Base-by-base conservation (phyloP, 2,113 vertebrate genomes). In the Lutjanus erythropterus region DNA sequence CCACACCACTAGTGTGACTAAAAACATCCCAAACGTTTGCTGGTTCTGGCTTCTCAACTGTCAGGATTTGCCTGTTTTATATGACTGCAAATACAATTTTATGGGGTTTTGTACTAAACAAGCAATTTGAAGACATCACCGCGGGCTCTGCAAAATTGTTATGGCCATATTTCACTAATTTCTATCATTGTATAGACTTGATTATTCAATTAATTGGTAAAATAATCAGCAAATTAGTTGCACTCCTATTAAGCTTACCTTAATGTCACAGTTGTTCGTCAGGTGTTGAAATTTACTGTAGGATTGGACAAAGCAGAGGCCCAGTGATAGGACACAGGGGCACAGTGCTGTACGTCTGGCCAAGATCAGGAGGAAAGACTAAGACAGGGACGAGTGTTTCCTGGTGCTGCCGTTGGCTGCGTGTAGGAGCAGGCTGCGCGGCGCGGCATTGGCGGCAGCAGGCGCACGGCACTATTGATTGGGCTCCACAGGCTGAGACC, bases 401-500 rank as follows among this genome's bases (percentile, higher is more conserved):
- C 46, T 33, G 44, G 47, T 80, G 71, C 81, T 77, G 74, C 71
- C 67, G 85, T 74, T 35, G 81, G 81, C 80, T 81, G 80, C 80
- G 39, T 75, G 90, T 72, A 47, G 56, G 52, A 71, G 73, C 80
- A 80, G 73, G 64, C 84, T 68, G 81, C 62, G 56, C 37, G 46
- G 75, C 19, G 75, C 44, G 58, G 67, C 61, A 60, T 52, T 65
- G 83, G 75, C 58, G 65, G 81, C 89, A 79, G 88, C 87, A 60
- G 87, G 83, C 76, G 74, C 71, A 61, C 66, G 72, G 53, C 68
- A 62, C 91, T 93, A 94, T 95, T 94, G 94, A 94, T 94, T 94
- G 92, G 83, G 91, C 90, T 93, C 93, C 86, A 86, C 90, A 92
- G 90, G 87, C 92, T 94, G 93, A 93, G 93, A 95, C 94, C 88